Evolutionary conservation across 35 echinoderm and acorn worm species (phyloP), one percentile per base, ranked within the genome.

Genomic region (Lytechinus variegatus): DNA sequence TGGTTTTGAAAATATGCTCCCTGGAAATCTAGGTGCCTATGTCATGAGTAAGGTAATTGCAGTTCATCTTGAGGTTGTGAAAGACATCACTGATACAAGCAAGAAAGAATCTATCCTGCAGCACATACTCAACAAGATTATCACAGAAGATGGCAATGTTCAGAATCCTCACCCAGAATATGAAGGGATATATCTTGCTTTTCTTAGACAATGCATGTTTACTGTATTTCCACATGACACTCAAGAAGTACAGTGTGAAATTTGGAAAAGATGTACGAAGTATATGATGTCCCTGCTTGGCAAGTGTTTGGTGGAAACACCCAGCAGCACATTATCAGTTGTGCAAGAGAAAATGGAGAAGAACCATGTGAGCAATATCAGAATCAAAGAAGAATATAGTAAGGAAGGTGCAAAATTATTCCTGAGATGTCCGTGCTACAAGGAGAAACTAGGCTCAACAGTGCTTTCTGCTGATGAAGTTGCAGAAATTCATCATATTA

Each of bases 41-140:
- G 66, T 79, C n/a, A 79, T 79, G 66, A 79, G 66, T 24, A 79
- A 79, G n/a, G 66, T 79, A 24, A 79, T 79, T 79, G 66, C 66
- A 7, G 66, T 79, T 24, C 66, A 79, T 79, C 66, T 79, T n/a
- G 66, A 79, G 4, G 66, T 79, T 79, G 66, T 79, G 66, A 79
- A 79, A 79, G 66, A 79, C 19, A 79, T 79, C 19, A 6, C 21
- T n/a, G 66, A 79, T 24, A 79, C 19, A 79, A n/a, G 66, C 16
- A 79, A 79, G 66, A 79, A 24, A 79, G 66, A 79, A 79, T 79
- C 66, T 24, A 79, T 79, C 66, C 66, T 79, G 16, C 66, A 79
- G 66, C 66, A 79, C 19, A 79, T 79, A 19, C 19, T 79, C 16
- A 79, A 14, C 66, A 79, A 79, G n/a, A 79, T 79, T 24, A 79